phyloP scores from a whole-genome alignment of 2,113 vertebrate genomes.

The Mus musculus region GRCm39 chr1:37272501-37273000 shows the following conservation, averaged over 20 bases:
- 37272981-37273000: too few relatives aligned
- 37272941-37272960: not conserved
- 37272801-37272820: not conserved
- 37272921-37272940: too few relatives aligned
- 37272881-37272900: too few relatives aligned
- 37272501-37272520: not conserved
- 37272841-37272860: not conserved
- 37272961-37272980: not conserved
- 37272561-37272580: not conserved
- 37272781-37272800: not conserved
- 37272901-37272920: not conserved
- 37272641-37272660: too few relatives aligned
- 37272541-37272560: slow-evolving; percentile 22
- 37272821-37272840: not conserved
- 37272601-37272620: too few relatives aligned
- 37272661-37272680: not conserved
- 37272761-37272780: too few relatives aligned
- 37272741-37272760: not conserved
- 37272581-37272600: not conserved
- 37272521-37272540: not conserved
- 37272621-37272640: not conserved
- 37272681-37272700: not conserved
- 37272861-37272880: too few relatives aligned
- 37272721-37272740: not conserved
- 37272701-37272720: not conserved